These are phyloP conservation scores for Didymodactylos carnosus DNA, from an alignment of 2,888 invertebrate genomes.

Conservation along the genomic window DNA sequence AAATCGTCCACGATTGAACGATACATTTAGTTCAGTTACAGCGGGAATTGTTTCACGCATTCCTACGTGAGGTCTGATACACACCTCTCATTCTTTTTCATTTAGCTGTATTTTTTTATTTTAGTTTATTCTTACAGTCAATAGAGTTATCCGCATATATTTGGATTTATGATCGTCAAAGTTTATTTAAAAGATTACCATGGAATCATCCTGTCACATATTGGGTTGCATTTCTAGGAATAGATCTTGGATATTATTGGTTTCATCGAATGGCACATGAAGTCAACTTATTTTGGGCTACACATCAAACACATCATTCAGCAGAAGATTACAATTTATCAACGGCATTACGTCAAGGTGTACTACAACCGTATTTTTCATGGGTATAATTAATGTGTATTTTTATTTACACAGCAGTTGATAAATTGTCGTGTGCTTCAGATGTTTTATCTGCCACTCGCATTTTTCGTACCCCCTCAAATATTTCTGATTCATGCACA, in stretches of 20 bases:
- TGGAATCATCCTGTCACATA: conserved; percentile 2
- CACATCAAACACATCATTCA: conserved; percentile 32
- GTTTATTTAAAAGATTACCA: neutral
- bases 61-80: conserved; percentile 15
- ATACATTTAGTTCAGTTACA: conserved; percentile 19
- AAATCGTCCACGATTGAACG: conserved; percentile 16
- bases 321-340: conserved; percentile 31
- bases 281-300: conserved; percentile 32
- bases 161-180: conserved; percentile 4
- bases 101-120: neutral
- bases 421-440: conserved; percentile 17
- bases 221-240: neutral
- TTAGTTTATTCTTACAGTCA: conserved; percentile 5
- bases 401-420: neutral
- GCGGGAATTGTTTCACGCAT: conserved; percentile 19
- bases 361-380: conserved; percentile 24
- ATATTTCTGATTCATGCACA: conserved; percentile 60
- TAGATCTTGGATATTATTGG: conserved; percentile 10
- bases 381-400: conserved; percentile 23
- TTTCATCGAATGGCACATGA: conserved; percentile 18
- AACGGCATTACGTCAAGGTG: conserved; percentile 32
- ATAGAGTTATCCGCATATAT: conserved; percentile 7
- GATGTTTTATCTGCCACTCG: conserved; percentile 34
- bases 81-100: neutral
- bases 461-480: conserved; percentile 26